phyloP scores from a whole-genome alignment of 2,888 invertebrate species.

The Halictus quadricinctus region DNA sequence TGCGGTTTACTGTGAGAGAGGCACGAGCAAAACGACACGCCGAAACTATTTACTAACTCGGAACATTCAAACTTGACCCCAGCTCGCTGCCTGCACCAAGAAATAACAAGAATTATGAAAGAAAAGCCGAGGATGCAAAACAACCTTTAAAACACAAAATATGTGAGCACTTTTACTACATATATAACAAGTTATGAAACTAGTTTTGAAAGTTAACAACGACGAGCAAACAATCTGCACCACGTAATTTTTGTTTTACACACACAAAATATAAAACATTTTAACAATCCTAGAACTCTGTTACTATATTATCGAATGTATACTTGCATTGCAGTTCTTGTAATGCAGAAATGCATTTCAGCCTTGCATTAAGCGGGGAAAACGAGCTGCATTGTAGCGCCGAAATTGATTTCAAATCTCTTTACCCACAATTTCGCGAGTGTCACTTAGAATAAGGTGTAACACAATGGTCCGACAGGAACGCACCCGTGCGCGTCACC shows the following conservation, averaged over 20 bases:
- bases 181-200: not conserved
- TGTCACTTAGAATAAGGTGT: not conserved
- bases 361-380: not conserved
- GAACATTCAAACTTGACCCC: not conserved
- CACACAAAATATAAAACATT: not conserved
- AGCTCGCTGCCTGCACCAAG: not conserved
- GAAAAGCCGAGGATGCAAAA: not conserved
- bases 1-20: not conserved
- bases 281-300: not conserved
- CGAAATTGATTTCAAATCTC: not conserved
- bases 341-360: not conserved
- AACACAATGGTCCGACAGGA: not conserved
- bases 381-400: not conserved
- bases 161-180: not conserved
- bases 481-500: not conserved
- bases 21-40: not conserved
- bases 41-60: conserved; percentile 14
- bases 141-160: not conserved
- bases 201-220: not conserved
- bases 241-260: not conserved
- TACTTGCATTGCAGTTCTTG: not conserved
- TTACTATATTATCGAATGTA: not conserved
- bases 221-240: too few relatives aligned
- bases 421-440: not conserved
- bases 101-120: not conserved